Base-by-base conservation (phyloP, 1,140 invertebrate genomes). In the Drosophila dunni region DNA sequence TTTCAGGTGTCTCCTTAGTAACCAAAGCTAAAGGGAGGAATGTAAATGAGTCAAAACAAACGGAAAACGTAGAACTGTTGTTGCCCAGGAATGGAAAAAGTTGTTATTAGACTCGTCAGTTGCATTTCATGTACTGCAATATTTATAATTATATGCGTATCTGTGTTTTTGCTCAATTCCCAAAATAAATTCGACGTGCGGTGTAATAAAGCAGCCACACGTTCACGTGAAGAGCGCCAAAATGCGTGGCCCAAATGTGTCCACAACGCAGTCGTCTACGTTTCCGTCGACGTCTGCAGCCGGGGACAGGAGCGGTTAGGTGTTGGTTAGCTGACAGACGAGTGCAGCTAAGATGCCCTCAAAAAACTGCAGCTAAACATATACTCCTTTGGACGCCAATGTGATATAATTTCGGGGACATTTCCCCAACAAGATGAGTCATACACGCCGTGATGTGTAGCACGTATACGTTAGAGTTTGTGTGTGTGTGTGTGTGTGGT, bases 101-200 rank as follows among this genome's bases (percentile, higher is more conserved):
- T 17, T 71, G 15, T 42, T 46, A 29, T 42, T 46, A 29, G 61
- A 17, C 20, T 10, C 56, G 36, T 51, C 50, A 67, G 17, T 46
- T 57, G 51, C 50, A 63, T 20, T 68, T 66, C 48, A 60, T 29
- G 24, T 29, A 29, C 24, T 29, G 24, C 24, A 29, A 29, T 29
- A 29, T 5, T 73, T 38, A 38, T 74, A 58, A 58, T 77, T 38
- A 63, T 57, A 58, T 48, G 42, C 45, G 33, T 46, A 48, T 64
- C 64, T 67, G 46, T 78, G 66, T 53, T 60, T 84, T 84, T 89
- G 83, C 83, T 88, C 72, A 89, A 44, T 88, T 88, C 83, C 73
- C 67, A 88, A 88, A 88, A 88, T 88, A 88, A 88, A 81, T 79
- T 64, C 29, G 53, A 44, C 24, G 42, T 54, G 36, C 48, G 45